Evolutionary conservation across 2,797 vertebrate genomes (phyloP).

Genomic region (Podarcis lilfordi): DNA sequence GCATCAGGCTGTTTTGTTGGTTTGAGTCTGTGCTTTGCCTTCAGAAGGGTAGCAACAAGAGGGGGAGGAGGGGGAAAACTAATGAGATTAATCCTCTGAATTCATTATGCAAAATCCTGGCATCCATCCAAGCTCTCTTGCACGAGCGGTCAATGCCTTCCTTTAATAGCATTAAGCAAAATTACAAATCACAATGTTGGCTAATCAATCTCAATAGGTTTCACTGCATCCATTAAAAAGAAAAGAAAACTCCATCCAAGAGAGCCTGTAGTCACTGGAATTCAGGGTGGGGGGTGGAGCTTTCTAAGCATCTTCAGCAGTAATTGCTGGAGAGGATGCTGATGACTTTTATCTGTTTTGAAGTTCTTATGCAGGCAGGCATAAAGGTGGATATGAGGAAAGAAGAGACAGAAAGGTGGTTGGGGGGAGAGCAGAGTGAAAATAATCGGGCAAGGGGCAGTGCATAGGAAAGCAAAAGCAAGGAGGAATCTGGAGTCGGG

Average conservation of each 20-base stretch:
- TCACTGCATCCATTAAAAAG: constrained; percentile 38
- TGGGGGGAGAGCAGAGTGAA: rapidly evolving
- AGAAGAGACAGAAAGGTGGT: neutral
- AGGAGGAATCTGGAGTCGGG: rapidly evolving
- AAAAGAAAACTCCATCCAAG: constrained; percentile 38
- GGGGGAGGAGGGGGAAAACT: constrained; percentile 56
- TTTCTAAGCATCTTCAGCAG: neutral
- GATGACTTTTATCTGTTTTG: constrained; percentile 1
- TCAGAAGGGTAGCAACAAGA: constrained; percentile 34
- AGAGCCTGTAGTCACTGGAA: constrained; percentile 3
- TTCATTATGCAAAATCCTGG: constrained; percentile 73
- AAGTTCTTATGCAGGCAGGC: neutral
- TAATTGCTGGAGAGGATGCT: constrained; percentile 4
- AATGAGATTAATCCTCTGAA: constrained; percentile 75
- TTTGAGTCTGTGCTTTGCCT: constrained; percentile 33
- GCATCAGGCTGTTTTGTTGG: constrained; percentile 28
- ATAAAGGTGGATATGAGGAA: neutral
- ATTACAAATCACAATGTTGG: constrained; percentile 66
- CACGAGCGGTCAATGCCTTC: constrained; percentile 69
- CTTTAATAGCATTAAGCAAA: constrained; percentile 76
- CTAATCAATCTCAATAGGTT: constrained; percentile 71
- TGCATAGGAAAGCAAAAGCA: neutral
- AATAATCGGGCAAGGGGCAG: neutral
- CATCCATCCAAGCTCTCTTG: constrained; percentile 57
- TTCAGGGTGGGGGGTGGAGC: neutral